Conservation (phyloP, 2,888 invertebrate genomes). For the Anoplius nigerrimus region DNA sequence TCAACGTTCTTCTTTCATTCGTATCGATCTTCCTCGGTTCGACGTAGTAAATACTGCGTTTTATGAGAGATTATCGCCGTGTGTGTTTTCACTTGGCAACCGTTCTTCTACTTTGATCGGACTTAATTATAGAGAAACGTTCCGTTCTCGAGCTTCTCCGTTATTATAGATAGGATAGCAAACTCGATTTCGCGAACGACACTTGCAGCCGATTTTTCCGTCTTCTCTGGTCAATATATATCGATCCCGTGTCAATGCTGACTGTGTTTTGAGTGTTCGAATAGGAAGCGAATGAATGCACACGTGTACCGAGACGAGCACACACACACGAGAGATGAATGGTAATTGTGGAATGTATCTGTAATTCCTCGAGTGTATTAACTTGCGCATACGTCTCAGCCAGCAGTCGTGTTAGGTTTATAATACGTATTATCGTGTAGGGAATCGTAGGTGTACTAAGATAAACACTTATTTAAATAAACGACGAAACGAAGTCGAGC, state of each 20-base stretch:
- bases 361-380: constrained; percentile 51
- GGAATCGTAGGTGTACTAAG: constrained; percentile 59
- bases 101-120: too few species aligned
- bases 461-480: constrained; percentile 21
- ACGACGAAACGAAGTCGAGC: constrained; percentile 33
- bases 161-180: too few species aligned
- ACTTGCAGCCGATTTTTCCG: constrained; percentile 6
- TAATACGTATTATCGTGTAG: constrained; percentile 65
- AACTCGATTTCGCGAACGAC: too few species aligned
- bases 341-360: constrained; percentile 44
- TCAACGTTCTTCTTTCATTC: constrained; percentile 1
- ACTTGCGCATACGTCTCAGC: constrained; percentile 66
- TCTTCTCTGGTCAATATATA: constrained; percentile 28
- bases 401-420: constrained; percentile 66
- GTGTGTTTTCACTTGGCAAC: too few species aligned
- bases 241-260: constrained; percentile 30
- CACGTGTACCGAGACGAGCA: constrained; percentile 58
- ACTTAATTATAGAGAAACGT: too few species aligned
- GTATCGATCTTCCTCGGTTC: background rate
- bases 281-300: constrained; percentile 29
- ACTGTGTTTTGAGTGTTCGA: constrained; percentile 8
- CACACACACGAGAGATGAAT: constrained; percentile 45
- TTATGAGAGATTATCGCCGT: too few species aligned
- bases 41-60: background rate
- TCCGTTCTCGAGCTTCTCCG: too few species aligned